Conservation (phyloP, 2,113 vertebrate genomes). For the Antechinus stuartii region DNA sequence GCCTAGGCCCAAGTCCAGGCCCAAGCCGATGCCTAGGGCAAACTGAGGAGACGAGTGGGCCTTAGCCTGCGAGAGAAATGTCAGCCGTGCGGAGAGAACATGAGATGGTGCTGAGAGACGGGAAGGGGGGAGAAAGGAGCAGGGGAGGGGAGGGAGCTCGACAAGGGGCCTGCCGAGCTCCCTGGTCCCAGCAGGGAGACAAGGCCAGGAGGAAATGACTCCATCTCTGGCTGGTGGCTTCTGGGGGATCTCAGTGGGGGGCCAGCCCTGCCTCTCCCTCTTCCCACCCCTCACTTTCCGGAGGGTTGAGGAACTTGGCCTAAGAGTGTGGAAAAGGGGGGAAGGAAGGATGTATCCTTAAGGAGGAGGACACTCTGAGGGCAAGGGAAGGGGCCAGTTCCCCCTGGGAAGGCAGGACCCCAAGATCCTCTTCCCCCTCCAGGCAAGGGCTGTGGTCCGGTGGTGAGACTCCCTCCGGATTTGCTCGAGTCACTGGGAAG, state of each 20-base stretch:
- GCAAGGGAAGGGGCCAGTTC: background rate
- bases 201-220: conserved; percentile 3
- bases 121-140: background rate
- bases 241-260: background rate
- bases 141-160: background rate
- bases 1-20: background rate
- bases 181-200: background rate
- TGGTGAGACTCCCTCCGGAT: background rate
- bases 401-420: background rate
- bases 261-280: background rate
- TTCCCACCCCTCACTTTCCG: background rate
- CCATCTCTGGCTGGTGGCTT: background rate
- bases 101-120: background rate
- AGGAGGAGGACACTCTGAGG: background rate
- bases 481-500: background rate
- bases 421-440: background rate
- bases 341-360: background rate
- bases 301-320: background rate
- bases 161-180: background rate
- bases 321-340: background rate
- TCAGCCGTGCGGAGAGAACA: background rate
- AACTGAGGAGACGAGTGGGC: background rate
- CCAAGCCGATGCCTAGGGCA: conserved; percentile 10
- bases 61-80: background rate
- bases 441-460: background rate